phyloP scores from a whole-genome alignment of 2,797 vertebrate species.

The Heliangelus exortis region DNA sequence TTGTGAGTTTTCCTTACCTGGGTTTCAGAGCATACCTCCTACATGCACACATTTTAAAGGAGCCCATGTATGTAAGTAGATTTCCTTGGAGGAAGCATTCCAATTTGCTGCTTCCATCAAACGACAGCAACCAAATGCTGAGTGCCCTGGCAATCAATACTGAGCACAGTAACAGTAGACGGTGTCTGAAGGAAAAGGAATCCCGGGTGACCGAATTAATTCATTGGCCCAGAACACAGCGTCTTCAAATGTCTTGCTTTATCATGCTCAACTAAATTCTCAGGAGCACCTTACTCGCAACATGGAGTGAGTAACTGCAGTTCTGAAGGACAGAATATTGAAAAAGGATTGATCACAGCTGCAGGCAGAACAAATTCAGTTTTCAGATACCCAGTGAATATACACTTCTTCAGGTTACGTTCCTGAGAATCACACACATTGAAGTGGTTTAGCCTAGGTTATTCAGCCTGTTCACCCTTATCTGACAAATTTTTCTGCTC shows the following conservation, averaged over 20 bases:
- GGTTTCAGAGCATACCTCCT: neutral
- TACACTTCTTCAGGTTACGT: neutral
- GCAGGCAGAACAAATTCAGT: neutral
- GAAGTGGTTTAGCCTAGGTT: neutral
- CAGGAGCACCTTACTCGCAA: neutral
- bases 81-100: conserved; percentile 15
- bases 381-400: neutral
- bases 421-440: neutral
- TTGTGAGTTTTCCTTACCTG: neutral
- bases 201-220: neutral
- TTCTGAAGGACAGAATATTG: neutral
- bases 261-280: neutral
- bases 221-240: neutral
- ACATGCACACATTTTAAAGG: neutral
- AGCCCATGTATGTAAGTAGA: neutral
- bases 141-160: conserved; percentile 43
- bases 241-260: conserved; percentile 18
- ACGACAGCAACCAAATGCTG: conserved; percentile 19
- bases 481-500: neutral
- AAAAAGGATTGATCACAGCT: neutral
- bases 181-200: neutral
- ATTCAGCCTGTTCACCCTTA: neutral
- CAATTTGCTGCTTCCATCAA: conserved; percentile 35
- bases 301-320: neutral
- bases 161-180: conserved; percentile 11